Evolutionary conservation across 2,888 invertebrate species (phyloP).

Genomic region (Sipha maydis): DNA sequence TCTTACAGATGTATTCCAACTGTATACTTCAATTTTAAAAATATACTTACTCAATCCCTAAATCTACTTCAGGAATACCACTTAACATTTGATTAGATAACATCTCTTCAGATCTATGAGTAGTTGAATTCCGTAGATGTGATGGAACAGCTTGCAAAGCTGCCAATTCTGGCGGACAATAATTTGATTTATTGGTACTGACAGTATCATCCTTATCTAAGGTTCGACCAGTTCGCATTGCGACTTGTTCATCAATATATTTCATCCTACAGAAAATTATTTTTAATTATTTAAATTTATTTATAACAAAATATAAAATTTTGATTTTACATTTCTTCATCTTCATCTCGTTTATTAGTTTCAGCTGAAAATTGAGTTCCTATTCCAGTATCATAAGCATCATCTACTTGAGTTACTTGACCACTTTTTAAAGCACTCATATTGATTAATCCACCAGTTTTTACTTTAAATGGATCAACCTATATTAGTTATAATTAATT

Average conservation of each 20-base stretch:
- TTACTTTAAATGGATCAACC: conserved; percentile 81
- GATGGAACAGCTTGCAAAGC: conserved; percentile 90
- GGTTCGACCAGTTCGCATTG: conserved; percentile 75
- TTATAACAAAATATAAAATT: not conserved
- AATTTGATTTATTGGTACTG: conserved; percentile 69
- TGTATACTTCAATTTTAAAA: not conserved
- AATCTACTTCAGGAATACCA: conserved; percentile 98
- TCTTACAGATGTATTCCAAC: not conserved
- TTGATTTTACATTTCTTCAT: conserved; percentile 88
- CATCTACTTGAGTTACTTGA: conserved; percentile 83
- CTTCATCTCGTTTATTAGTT: conserved; percentile 97
- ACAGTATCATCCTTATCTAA: conserved; percentile 67
- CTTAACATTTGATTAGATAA: conserved; percentile 99
- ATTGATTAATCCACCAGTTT: conserved; percentile 88
- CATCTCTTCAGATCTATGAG: conserved; percentile 96
- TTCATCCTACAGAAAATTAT: conserved; percentile 71
- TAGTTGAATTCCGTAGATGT: conserved; percentile 84
- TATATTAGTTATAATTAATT: conserved; percentile 66
- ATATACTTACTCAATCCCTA: conserved; percentile 87
- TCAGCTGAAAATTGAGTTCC: conserved; percentile 98
- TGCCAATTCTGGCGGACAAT: conserved; percentile 89
- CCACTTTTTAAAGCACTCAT: conserved; percentile 86
- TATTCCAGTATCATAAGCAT: conserved; percentile 92
- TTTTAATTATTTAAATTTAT: not conserved
- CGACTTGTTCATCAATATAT: conserved; percentile 88